Evolutionary conservation across 2,888 invertebrate genomes (phyloP).

Genomic region (Corbicula japonica): DNA sequence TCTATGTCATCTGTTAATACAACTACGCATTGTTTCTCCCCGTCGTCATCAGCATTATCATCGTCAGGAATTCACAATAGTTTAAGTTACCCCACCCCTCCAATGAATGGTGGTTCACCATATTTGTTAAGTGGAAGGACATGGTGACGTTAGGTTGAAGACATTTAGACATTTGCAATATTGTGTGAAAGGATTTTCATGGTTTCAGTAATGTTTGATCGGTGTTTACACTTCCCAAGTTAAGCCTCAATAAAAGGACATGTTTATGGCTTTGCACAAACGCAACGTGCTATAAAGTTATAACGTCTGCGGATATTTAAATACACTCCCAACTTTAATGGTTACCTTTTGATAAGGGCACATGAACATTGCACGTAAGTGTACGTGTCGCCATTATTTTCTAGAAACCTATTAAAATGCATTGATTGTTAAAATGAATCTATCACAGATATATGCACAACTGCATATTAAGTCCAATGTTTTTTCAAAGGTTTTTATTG

Average conservation of each 20-base stretch:
- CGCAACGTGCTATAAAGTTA: constrained; percentile 29
- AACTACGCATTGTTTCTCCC: constrained; percentile 69
- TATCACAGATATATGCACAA: too few relatives aligned
- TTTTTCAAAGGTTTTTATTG: too few relatives aligned
- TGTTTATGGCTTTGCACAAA: constrained; percentile 38
- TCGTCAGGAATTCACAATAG: constrained; percentile 74
- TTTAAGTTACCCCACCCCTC: constrained; percentile 75
- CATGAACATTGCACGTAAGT: too few relatives aligned
- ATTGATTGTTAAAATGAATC: too few relatives aligned
- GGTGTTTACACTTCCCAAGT: constrained; percentile 52
- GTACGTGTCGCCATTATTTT: too few relatives aligned
- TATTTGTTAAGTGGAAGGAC: constrained; percentile 80
- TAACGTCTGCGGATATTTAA: constrained; percentile 3
- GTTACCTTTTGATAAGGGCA: too few relatives aligned
- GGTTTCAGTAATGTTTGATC: constrained; percentile 41
- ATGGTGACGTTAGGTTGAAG: constrained; percentile 70
- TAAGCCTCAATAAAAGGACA: constrained; percentile 29
- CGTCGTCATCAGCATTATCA: constrained; percentile 60
- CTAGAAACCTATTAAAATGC: too few relatives aligned
- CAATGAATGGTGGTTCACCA: constrained; percentile 79
- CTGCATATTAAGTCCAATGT: too few relatives aligned
- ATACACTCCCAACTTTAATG: not conserved
- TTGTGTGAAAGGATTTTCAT: constrained; percentile 36
- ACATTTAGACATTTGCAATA: constrained; percentile 12
- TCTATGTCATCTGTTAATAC: constrained; percentile 69